phyloP scores from a whole-genome alignment of 2,888 invertebrate genomes.

The Aporophyla nigra region DNA sequence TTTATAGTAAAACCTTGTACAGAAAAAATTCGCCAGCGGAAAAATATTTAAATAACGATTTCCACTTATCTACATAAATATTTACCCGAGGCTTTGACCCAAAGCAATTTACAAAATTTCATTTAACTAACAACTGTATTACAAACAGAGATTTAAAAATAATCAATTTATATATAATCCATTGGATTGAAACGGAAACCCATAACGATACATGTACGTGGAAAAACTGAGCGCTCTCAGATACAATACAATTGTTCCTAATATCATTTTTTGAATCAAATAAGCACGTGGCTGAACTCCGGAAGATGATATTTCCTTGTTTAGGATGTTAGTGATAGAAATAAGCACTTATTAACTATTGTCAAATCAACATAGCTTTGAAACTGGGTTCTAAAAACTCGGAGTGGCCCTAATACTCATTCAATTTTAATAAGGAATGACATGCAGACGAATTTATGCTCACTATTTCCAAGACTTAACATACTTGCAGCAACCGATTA shows the following conservation, averaged over 20 bases:
- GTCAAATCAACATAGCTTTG: too few relatives aligned
- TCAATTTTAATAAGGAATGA: not conserved
- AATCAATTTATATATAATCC: not conserved
- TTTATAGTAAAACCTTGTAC: not conserved
- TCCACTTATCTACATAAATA: constrained; percentile 14
- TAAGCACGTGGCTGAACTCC: not conserved
- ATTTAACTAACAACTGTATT: not conserved
- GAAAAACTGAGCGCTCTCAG: constrained; percentile 3
- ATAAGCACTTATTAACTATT: too few relatives aligned
- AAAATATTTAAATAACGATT: constrained; percentile 22
- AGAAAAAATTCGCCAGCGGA: not conserved
- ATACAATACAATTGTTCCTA: not conserved
- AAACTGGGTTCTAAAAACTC: not conserved
- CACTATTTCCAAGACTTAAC: not conserved
- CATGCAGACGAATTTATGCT: not conserved
- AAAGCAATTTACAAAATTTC: constrained; percentile 40
- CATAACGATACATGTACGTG: constrained; percentile 12
- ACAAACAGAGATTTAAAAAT: too few relatives aligned
- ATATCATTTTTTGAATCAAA: constrained; percentile 13
- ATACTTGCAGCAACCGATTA: too few relatives aligned
- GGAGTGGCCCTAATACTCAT: too few relatives aligned
- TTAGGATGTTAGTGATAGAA: not conserved
- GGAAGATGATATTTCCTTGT: not conserved
- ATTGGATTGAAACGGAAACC: constrained; percentile 15
- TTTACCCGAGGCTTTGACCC: not conserved